Evolutionary conservation across 1,140 invertebrate species (phyloP), one percentile per base, ranked within the genome.

Genomic region (Polyergus mexicanus): DNA sequence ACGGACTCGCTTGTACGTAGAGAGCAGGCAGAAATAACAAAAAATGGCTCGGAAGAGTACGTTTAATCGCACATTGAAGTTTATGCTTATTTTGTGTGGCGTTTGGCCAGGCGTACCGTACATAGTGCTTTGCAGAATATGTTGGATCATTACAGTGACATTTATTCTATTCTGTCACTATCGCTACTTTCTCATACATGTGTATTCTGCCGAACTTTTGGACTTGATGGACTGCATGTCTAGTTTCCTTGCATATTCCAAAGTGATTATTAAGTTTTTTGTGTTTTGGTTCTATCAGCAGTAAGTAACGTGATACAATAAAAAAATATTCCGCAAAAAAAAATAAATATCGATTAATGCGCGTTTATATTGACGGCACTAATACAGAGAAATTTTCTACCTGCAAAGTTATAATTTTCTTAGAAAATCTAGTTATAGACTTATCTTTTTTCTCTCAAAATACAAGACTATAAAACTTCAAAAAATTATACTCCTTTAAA

Each of bases 201-300:
- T 76, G 8, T 8, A 76, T 84, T 41, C 71, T 11, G 22, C 13
- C 10, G n/a, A 44, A 25, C 8, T 84, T 41, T 13, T 10, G 7
- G 38, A 84, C 1, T 22, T 62, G 11, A 62, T 72, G n/a, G 66
- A 71, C 1, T 72, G 80, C 19, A 10, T 84, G n/a, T 19, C 41
- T 16, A 1, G 8, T 0, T 6, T 38, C 4, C 8, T 84, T 0
- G 71, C 69, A 19, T 19, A 32, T 11, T 16, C 7, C n/a, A 72
- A 74, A 16, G 28, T 84, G 16, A 1, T 62, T 44, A 25, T 84
- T n/a, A 76, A 84, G 4, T 62, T 32, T 6, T 0, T 25, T 7
- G 3, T 76, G 4, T 63, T 84, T 51, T 84, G 80, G 80, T 28
- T 60, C 2, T 62, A 84, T 69, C 32, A 80, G 0, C 63, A 16